Percentiles rank a stretch among this genome's conserved stretches.
These are phyloP conservation scores for Spinus olivaceus DNA, from an alignment of 2,797 vertebrate species.

Conservation along the genomic window DNA sequence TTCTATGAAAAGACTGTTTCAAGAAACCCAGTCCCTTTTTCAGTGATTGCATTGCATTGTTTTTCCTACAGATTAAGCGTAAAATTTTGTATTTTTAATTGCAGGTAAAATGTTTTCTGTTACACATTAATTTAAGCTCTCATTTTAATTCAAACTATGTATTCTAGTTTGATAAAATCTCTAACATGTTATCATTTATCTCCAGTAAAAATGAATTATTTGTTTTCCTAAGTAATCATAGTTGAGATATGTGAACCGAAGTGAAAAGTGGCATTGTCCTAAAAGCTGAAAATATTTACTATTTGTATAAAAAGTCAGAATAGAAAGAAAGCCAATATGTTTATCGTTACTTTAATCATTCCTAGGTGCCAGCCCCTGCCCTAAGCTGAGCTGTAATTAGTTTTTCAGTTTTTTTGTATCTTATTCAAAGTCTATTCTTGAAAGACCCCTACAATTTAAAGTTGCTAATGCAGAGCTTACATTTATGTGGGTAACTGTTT, in stretches of 20 bases:
- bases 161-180: not conserved
- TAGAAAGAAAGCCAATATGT: not conserved
- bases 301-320: not conserved
- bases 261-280: not conserved
- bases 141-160: not conserved
- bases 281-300: not conserved
- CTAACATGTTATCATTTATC: fast-evolving
- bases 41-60: not conserved
- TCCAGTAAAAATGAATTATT: not conserved
- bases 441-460: not conserved
- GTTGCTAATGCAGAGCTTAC: not conserved
- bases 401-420: not conserved
- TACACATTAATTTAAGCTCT: not conserved
- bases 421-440: not conserved
- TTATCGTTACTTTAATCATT: not conserved
- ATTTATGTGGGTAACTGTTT: not conserved
- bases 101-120: not conserved
- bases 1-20: not conserved
- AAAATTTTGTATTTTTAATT: not conserved
- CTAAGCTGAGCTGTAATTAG: not conserved
- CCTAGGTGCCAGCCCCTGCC: not conserved
- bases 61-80: not conserved
- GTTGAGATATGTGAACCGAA: not conserved
- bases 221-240: not conserved
- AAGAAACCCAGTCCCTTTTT: not conserved